Conservation (phyloP, 2,797 vertebrate species). For the Fringilla coelebs region DNA sequence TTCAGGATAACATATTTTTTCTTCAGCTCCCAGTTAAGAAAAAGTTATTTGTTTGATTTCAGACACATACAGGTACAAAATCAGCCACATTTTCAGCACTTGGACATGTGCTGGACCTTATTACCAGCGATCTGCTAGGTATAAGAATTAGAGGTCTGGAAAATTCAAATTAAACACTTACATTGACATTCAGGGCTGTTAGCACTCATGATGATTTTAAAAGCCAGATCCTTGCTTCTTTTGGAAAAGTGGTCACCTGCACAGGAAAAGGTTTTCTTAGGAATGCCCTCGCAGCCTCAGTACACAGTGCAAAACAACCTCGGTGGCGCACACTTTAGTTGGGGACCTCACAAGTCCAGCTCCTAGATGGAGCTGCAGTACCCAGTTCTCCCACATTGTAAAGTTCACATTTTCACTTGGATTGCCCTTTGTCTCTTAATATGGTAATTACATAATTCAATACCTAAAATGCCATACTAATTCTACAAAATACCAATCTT, state of each 20-base stretch:
- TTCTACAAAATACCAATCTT: neutral
- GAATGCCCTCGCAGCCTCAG: neutral
- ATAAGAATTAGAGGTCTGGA: neutral
- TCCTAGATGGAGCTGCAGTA: neutral
- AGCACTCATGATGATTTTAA: fast-evolving
- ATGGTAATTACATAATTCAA: neutral
- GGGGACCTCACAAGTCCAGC: neutral
- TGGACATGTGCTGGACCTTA: fast-evolving
- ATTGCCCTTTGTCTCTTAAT: neutral
- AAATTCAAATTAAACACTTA: neutral
- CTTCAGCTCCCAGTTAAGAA: neutral
- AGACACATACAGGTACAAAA: neutral
- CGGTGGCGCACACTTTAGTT: fast-evolving
- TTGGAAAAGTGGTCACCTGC: neutral
- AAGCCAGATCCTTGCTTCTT: neutral
- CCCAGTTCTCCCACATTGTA: neutral
- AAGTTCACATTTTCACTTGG: neutral
- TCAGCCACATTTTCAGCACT: neutral
- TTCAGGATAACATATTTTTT: neutral
- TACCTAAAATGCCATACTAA: neutral
- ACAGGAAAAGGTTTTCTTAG: neutral
- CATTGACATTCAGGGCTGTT: neutral
- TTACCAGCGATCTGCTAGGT: neutral
- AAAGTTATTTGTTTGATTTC: neutral
- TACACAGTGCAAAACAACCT: neutral